Percentiles rank a stretch among this genome's conserved stretches.
Conservation (phyloP, 2,888 invertebrate genomes). For the Ennomos erosarius region DNA sequence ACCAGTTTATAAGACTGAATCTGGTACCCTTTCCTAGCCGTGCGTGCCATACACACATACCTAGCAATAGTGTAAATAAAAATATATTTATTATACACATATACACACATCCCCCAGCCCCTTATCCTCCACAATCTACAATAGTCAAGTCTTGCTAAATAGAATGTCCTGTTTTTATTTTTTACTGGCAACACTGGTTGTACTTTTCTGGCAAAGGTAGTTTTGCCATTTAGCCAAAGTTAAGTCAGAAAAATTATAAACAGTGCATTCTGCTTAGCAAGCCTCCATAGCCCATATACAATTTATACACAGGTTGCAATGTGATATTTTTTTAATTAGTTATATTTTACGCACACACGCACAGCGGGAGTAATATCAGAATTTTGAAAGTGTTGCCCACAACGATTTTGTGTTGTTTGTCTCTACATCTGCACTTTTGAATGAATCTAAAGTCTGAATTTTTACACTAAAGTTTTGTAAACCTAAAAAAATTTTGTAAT, state of each 20-base stretch:
- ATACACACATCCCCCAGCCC: conserved; percentile 61
- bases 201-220: neutral
- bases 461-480: conserved; percentile 33
- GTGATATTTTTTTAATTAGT: conserved; percentile 71
- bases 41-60: conserved; percentile 54
- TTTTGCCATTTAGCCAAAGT: neutral
- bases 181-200: conserved; percentile 8
- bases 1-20: conserved; percentile 73
- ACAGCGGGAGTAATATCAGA: conserved; percentile 53
- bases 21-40: conserved; percentile 56
- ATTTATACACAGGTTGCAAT: conserved; percentile 74
- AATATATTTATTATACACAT: conserved; percentile 75
- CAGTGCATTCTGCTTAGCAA: conserved; percentile 58
- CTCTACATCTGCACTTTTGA: conserved; percentile 60
- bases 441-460: conserved; percentile 57
- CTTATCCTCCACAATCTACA: conserved; percentile 79
- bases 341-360: conserved; percentile 54
- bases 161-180: conserved; percentile 62
- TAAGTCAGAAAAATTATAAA: conserved; percentile 37
- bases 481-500: conserved; percentile 22
- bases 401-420: conserved; percentile 60
- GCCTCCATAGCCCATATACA: conserved; percentile 79
- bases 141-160: conserved; percentile 62
- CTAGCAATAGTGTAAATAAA: conserved; percentile 66
- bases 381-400: conserved; percentile 47